Conservation (phyloP, 2,113 vertebrate species). For the Pelusios castaneus region DNA sequence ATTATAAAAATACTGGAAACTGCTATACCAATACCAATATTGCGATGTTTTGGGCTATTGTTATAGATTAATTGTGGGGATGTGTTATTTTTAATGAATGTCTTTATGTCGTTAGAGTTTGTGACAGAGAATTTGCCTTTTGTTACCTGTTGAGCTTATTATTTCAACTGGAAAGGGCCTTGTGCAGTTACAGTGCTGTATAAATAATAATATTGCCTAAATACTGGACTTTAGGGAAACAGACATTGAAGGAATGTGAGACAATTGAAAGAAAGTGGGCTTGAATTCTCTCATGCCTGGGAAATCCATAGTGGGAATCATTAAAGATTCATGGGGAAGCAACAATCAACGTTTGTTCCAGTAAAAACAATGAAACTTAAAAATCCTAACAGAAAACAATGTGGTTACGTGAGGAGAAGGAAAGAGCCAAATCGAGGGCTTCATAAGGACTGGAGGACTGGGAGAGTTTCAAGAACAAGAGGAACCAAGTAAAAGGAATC, state of each 20-base stretch:
- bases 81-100: not conserved
- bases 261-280: constrained; percentile 40
- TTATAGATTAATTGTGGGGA: not conserved
- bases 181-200: not conserved
- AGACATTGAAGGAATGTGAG: constrained; percentile 56
- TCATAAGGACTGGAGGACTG: constrained; percentile 34
- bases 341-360: constrained; percentile 57
- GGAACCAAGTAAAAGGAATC: constrained; percentile 24
- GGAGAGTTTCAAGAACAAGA: constrained; percentile 40
- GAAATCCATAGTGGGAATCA: constrained; percentile 52
- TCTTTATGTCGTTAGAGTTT: not conserved
- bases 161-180: not conserved
- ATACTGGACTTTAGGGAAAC: not conserved
- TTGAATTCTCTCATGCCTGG: constrained; percentile 49
- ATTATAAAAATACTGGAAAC: not conserved
- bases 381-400: constrained; percentile 46
- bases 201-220: constrained; percentile 27
- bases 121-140: not conserved
- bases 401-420: constrained; percentile 35
- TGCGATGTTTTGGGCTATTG: not conserved
- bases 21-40: not conserved
- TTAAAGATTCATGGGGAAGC: constrained; percentile 52
- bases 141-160: not conserved
- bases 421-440: constrained; percentile 27
- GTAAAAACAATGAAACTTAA: constrained; percentile 53